Evolutionary conservation across 2,888 invertebrate genomes (phyloP), one percentile per base, ranked within the genome.

Genomic region (Ophioninae sp.): DNA sequence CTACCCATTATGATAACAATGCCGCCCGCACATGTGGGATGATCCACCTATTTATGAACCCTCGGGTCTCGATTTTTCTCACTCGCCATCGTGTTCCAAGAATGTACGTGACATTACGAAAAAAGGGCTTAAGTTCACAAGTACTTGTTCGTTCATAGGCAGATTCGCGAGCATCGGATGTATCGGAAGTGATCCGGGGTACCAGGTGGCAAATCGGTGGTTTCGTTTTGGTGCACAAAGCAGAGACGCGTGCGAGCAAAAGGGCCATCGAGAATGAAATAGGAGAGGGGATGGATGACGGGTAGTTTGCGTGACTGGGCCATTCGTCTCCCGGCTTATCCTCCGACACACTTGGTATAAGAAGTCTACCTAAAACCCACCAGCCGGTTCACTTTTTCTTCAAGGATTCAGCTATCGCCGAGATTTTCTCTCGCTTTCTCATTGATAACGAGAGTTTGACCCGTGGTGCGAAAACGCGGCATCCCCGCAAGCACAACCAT

Each of bases 261-360:
- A 65, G 71, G 71, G 58, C 64, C 44, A 71, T 76, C 67, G 64
- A 44, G 63, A 64, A 59, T 22, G 23, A 59, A 61, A 13, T 10
- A 72, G 30, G 37, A 6, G 22, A 41, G 39, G 41, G 76, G 67
- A 37, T 37, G 63, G 67, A 58, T 68, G 30, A 22, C 22, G 59
- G 59, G 75, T 86, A 87, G 87, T 87, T 89, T 87, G 88, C 90
- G 89, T 90, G 90, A 89, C 90, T 88, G 85, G 86, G 85, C 87
- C 88, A 90, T 90, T 89, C 88, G 89, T 90, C 88, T 90, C 87
- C 82, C 67, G 86, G 89, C 88, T 90, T 90, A 90, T 90, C 88
- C 88, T 88, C 83, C 82, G 87, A 87, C 88, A 86, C 87, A 87
- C 86, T 77, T 58, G 72, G 72, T 51, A 81, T 77, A 77, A 76